Base-by-base conservation (phyloP, 2,113 vertebrate genomes). In the Anolis sagrei region DNA sequence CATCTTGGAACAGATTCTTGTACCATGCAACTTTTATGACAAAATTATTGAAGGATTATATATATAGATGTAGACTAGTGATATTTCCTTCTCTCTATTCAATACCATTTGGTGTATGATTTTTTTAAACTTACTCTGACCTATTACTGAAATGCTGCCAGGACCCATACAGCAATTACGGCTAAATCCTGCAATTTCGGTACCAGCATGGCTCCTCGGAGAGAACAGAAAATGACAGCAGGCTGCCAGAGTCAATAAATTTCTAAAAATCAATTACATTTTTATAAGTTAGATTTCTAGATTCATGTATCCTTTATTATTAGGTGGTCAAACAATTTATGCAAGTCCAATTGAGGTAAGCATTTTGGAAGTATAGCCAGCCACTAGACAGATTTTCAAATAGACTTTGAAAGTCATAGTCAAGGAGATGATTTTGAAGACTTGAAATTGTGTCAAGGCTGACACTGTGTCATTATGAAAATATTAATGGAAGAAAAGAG, bases 181-280 rank as follows among this genome's bases (percentile, higher is more conserved):
- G 82, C 36, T 66, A 81, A 11, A 54, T 34, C 62, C 21, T 73
- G 7, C 34, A 86, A 79, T 69, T 62, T 72, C 2, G 1, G 19
- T 25, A 0, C 69, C 73, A 8, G 62, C 23, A 44, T n/a, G 66
- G n/a, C 36, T 68, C 49, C 19, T 58, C 39, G 80, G 23, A 13
- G 13, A 32, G 51, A 48, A 49, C 16, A 82, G 48, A 72, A 91
- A 68, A 21, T 72, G 62, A 82, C 7, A 78, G 36, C 69, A 86
- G 44, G n/a, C 49, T 86, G n/a, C 70, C 85, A 86, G 11, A 90
- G 39, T 83, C 76, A 13, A 25, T 27, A 5, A 64, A 32, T 27
- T 78, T 89, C 80, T 68, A 1, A n/a, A 86, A 79, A 86, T 80
- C 39, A 74, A 91, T 73, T 68, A 73, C 8, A 44, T 54, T 76